Evolutionary conservation across 1,140 invertebrate species (phyloP), one percentile per base, ranked within the genome.

Genomic region (Zaprionus gabonicus): DNA sequence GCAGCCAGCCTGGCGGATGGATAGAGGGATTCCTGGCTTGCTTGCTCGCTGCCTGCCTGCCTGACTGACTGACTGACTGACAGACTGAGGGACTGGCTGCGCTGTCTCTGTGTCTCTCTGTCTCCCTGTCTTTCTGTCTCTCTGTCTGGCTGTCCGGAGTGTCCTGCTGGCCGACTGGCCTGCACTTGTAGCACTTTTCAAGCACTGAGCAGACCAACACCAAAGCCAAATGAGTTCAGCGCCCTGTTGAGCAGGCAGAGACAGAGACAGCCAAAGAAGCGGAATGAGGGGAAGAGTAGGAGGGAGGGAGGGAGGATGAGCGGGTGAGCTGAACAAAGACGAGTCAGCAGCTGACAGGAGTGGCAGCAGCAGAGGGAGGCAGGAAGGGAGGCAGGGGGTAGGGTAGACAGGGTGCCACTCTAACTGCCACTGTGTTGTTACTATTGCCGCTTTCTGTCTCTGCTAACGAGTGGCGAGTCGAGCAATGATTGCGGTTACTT

Each of bases 401-500:
- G 41, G n/a, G n/a, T 6, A 7, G 41, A 46, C 41, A 17, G 41
- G 41, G 41, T 46, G 41, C 41, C 41, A 46, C n/a, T 46, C 41
- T 17, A 46, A 46, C 20, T 28, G 65, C 38, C 36, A 44, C 64
- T 56, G 36, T 66, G 41, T 46, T 46, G 41, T 46, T 66, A 13
- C 34, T 27, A 53, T n/a, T 38, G 49, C 31, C 23, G 17, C 12
- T 57, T 17, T 34, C 44, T 68, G 55, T 62, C 57, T 55, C 57
- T 77, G 58, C 81, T 87, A 90, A 84, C 85, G 84, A 90, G 84
- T 80, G 84, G 85, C 81, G 81, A 90, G 84, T 73, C 68, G 49
- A 84, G 84, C 84, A 88, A 87, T 88, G 85, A 88, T 87, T 87
- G 84, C 71, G 84, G 84, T 87, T 87, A 81, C 84, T 87, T 87